Evolutionary conservation across 2,888 invertebrate species (phyloP), one percentile per base, ranked within the genome.

Genomic region (Oxystoma pomonae): DNA sequence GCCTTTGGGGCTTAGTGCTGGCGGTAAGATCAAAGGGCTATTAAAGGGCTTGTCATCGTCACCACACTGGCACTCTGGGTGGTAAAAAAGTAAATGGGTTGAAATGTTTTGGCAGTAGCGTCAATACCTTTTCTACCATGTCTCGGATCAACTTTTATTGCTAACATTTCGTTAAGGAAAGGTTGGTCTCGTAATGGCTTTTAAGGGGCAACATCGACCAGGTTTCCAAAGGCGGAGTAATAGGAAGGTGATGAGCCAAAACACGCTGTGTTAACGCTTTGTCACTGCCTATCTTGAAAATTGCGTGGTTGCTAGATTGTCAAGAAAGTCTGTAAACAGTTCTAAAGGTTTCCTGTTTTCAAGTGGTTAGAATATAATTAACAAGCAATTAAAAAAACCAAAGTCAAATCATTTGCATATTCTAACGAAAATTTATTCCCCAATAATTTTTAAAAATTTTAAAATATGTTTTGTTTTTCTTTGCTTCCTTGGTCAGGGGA

Each of bases 191-290:
- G 3, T 12, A 12, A 35, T 35, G 35, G 35, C 3, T 3, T 35
- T 35, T 35, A 7, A 12, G 5, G 3, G 3, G 12, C 12, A 7
- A 12, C 12, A 12, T 35, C 35, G 35, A 35, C 12, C 35, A 35
- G 12, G 35, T 35, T 35, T 35, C 35, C 5, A 7, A 12, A 7
- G 12, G 35, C 35, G 35, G 3, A 12, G 35, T 35, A 35, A 35
- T 7, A n/a, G 12, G 76, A 72, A 77, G 76, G 77, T 77, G 80
- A 79, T 79, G 77, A 70, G 75, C 75, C 73, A 76, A 77, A 79
- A 78, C 80, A 77, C 78, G 78, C 75, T 77, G 80, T 75, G 79
- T 81, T 81, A 79, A 75, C 79, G 80, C 81, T 81, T 78, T 80
- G 81, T 81, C 81, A 74, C 60, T 69, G 69, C 65, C 58, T 21